A percentile compares a stretch with the other conserved stretches of the same genome.
phyloP scores from a whole-genome alignment of 1,140 invertebrate genomes.

The Lepidurus apus region DNA sequence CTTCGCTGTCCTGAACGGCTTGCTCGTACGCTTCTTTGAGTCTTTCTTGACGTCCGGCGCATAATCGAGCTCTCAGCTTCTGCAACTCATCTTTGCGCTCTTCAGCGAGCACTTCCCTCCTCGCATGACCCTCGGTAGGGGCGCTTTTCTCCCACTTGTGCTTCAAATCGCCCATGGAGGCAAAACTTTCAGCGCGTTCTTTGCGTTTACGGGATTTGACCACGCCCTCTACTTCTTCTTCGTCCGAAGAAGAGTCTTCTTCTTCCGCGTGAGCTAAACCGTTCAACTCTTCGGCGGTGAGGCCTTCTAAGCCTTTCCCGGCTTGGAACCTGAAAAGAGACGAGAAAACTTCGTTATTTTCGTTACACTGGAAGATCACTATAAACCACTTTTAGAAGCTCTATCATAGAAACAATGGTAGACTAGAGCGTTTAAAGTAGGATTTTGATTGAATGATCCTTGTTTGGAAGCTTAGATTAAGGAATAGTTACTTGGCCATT shows the following conservation, averaged over 20 bases:
- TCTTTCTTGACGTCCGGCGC: slow-evolving; percentile 80
- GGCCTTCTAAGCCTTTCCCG: slow-evolving; percentile 7
- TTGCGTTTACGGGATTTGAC: slow-evolving; percentile 45
- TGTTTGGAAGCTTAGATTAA: not conserved
- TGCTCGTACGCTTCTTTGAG: slow-evolving; percentile 89
- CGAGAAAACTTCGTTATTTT: not conserved
- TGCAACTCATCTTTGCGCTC: slow-evolving; percentile 83
- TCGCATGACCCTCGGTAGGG: slow-evolving; percentile 50
- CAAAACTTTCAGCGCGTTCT: slow-evolving; percentile 71
- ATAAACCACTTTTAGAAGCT: no score
- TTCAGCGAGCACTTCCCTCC: slow-evolving; percentile 63
- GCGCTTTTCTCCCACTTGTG: slow-evolving; percentile 40
- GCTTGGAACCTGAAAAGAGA: not conserved
- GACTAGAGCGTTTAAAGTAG: no score
- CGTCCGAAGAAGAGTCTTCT: slow-evolving; percentile 34
- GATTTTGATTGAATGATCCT: not conserved
- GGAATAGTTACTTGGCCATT: slow-evolving; percentile 62
- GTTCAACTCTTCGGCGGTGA: slow-evolving; percentile 26
- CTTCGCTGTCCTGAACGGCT: slow-evolving; percentile 66
- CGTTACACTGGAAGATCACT: no score
- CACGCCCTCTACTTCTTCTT: slow-evolving; percentile 35
- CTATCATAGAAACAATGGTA: no score
- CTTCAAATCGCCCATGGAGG: slow-evolving; percentile 72
- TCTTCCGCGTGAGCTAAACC: slow-evolving; percentile 29
- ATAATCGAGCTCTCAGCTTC: slow-evolving; percentile 71